Base-by-base conservation (phyloP, 2,888 invertebrate species). In the Drosophila neonasuta region DNA sequence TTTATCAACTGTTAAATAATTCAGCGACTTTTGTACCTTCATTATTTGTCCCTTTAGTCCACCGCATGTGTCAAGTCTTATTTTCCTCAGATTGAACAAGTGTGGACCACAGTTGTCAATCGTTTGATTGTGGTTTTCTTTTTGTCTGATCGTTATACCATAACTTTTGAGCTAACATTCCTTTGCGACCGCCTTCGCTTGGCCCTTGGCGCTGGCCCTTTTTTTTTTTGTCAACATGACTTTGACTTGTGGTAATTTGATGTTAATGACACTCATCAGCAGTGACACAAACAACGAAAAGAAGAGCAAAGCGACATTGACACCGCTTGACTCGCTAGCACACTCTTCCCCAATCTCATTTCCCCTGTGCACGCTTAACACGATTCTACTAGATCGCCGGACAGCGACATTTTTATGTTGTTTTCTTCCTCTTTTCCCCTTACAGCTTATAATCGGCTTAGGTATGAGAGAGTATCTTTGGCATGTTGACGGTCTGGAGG, bases 161-260 rank as follows among this genome's bases (percentile, higher is more conserved):
- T 73, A 66, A 71, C 64, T 76, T 61, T 66, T 65, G 48, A 58
- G 11, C 75, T 65, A 80, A 79, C 69, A 36, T 36, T 51, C 60
- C 49, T 68, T 62, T 46, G 24, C 60, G 8, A 30, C 54, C 52
- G 15, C 13, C 49, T 41, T 36, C 39, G 20, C 46, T 30, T 46
- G 29, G 11, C 45, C 44, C 56, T 54, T 71, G 49, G 10, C 57
- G 29, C 20, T 45, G 10, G 6, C 10, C 45, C 56, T 51, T 58
- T 48, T 64, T 66, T 68, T 76, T 75, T 75, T 74, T 74, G 67
- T 72, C 71, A 74, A 81, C 75, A 82, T 81, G 83, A 79, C 80
- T 86, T 77, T 86, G 82, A 87, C 80, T 88, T 89, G 88, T 88
- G 85, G 88, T 86, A 87, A 88, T 89, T 87, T 88, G 88, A 88